phyloP scores from a whole-genome alignment of 92 coral and sea anemone genomes.

The Palythoa grandis region DNA sequence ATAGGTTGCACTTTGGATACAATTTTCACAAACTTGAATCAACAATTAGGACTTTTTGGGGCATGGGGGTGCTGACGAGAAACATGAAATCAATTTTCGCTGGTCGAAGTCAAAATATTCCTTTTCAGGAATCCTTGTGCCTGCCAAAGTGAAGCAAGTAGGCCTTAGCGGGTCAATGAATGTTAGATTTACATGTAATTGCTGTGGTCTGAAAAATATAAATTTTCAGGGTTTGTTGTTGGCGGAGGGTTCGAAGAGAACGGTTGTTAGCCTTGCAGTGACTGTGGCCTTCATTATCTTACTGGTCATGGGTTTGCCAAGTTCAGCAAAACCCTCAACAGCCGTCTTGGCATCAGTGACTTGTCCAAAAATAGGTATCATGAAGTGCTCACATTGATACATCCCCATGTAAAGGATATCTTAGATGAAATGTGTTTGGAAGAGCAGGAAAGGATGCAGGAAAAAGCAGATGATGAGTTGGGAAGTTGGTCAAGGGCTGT shows the following conservation, averaged over 20 bases:
- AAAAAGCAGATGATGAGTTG: neutral
- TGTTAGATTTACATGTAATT: neutral
- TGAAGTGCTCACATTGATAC: neutral
- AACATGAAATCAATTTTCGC: no score
- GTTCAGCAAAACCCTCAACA: neutral
- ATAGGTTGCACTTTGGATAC: no score
- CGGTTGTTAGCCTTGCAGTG: neutral
- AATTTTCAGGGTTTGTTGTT: neutral
- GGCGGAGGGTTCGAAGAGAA: neutral
- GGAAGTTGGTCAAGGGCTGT: constrained; percentile 64
- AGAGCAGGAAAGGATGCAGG: neutral
- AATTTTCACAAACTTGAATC: no score
- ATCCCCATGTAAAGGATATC: neutral
- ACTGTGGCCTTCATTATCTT: neutral
- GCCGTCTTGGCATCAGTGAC: neutral
- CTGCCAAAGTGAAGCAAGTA: neutral
- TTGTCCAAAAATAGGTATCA: neutral
- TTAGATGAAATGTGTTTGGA: neutral
- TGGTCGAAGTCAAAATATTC: no score
- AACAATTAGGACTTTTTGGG: no score
- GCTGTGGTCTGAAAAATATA: neutral
- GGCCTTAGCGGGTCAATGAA: neutral
- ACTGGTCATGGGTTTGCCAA: neutral
- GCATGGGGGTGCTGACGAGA: no score
- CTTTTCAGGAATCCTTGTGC: no score